A percentile compares a stretch with the other conserved stretches of the same genome.
Conservation (phyloP, 2,113 vertebrate genomes). For the Thryonomys swinderianus region DNA sequence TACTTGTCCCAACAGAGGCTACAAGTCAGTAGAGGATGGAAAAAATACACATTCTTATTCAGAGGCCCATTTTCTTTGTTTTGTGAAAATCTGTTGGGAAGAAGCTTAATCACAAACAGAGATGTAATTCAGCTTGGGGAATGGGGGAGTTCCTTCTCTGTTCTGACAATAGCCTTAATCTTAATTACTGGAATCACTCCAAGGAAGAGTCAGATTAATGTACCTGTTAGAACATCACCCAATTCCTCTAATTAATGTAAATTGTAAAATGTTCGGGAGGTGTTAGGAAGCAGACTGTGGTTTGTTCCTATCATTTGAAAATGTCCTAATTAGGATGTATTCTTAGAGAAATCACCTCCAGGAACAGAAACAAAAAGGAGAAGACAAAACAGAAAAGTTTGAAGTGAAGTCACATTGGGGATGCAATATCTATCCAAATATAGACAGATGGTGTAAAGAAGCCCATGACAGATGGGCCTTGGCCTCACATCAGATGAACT, state of each 20-base stretch:
- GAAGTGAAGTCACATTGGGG: neutral
- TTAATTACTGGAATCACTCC: conserved; percentile 64
- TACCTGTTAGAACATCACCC: conserved; percentile 44
- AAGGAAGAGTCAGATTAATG: conserved; percentile 71
- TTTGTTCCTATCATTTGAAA: conserved; percentile 41
- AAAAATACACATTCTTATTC: neutral
- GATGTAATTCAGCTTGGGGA: conserved; percentile 53
- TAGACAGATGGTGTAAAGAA: neutral
- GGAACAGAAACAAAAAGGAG: neutral
- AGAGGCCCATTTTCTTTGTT: conserved; percentile 54
- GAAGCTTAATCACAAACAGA: conserved; percentile 62
- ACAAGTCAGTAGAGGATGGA: conserved; percentile 30
- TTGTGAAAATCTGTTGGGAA: conserved; percentile 44
- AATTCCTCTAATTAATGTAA: conserved; percentile 65
- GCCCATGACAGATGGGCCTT: fast-evolving
- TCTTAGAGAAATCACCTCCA: neutral
- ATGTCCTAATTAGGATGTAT: conserved; percentile 22
- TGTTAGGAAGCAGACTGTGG: neutral
- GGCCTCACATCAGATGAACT: neutral
- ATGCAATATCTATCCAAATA: neutral
- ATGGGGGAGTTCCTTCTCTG: neutral
- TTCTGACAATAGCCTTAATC: conserved; percentile 70
- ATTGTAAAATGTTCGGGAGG: conserved; percentile 49
- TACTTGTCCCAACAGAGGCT: neutral
- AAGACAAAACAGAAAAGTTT: neutral